Base-by-base conservation (phyloP, 2,113 vertebrate species). In the Barbus barbus region DNA sequence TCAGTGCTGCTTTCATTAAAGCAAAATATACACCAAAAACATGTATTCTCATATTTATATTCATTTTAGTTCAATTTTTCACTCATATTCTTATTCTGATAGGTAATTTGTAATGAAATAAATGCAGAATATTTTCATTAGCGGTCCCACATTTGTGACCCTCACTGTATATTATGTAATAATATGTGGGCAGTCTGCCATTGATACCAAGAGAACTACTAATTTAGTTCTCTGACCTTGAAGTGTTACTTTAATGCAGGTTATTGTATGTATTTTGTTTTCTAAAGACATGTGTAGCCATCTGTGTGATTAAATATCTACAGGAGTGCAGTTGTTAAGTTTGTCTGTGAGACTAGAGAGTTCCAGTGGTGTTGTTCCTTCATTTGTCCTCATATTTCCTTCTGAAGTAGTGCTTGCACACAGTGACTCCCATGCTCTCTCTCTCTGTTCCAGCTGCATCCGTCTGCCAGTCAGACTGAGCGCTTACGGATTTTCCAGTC, bases 401-500 rank as follows among this genome's bases (percentile, higher is more conserved):
- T 9, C 1, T 65, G 16, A 65, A 4, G 44, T 13, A 0, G 44
- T 13, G 0, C 9, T 44, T 44, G 41, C 9, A 3, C 9, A 3
- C 41, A 44, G 41, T 3, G 22, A 22, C 20, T 9, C 9, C 4
- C 20, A 65, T 16, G 24, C 16, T n/a, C 4, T 85, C 7, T 85
- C 18, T 83, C 73, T 88, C 28, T 72, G 44, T 24, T 77, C 81
- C 18, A 80, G 73, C 24, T 85, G 71, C 87, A 91, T 87, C 82
- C 86, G 3, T 92, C 93, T 5, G 38, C 65, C 5, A 86, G 90
- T 78, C 53, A 93, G 26, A 80, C 88, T 0, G 94, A 96, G 81
- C 92, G 94, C 0, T 87, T 96, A 18, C 90, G 72, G 0, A 51
- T 94, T 3, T 98, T 96, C 84, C 94, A 98, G 90, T 91, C 90